These are phyloP conservation scores for Callosobruchus maculatus DNA, from an alignment of 2,888 invertebrate species.

Conservation along the genomic window DNA sequence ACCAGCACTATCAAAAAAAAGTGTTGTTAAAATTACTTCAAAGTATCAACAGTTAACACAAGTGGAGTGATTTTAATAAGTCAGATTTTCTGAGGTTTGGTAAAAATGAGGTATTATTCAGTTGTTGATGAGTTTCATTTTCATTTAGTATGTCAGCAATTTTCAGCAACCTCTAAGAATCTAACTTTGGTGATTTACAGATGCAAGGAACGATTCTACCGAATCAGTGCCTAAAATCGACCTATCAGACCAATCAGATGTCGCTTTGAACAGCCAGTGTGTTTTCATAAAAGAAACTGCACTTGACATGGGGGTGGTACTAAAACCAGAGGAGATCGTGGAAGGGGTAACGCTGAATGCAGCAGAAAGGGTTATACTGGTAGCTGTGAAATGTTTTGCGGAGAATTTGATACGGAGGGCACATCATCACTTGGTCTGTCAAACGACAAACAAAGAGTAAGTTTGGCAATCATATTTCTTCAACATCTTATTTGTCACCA, in stretches of 20 bases:
- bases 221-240: constrained; percentile 9
- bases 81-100: too few species aligned
- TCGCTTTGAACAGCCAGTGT: constrained; percentile 37
- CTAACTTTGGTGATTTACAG: constrained; percentile 13
- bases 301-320: constrained; percentile 48
- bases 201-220: not conserved
- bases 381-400: constrained; percentile 53
- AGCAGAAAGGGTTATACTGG: constrained; percentile 52
- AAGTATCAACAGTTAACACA: too few species aligned
- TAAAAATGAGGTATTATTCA: too few species aligned
- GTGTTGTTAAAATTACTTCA: too few species aligned
- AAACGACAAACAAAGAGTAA: constrained; percentile 24
- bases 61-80: too few species aligned
- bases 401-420: constrained; percentile 50
- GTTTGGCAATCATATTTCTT: too few species aligned
- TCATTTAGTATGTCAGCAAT: too few species aligned
- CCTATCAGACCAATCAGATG: constrained; percentile 29
- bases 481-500: too few species aligned
- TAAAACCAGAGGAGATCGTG: constrained; percentile 49
- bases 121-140: too few species aligned
- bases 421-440: constrained; percentile 32
- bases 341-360: constrained; percentile 48
- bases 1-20: too few species aligned
- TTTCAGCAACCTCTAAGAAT: too few species aligned
- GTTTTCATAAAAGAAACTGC: constrained; percentile 48